Percentiles rank a stretch among this genome's conserved stretches.
phyloP scores from a whole-genome alignment of 2,797 vertebrate genomes.

The Sphaeramia orbicularis region DNA sequence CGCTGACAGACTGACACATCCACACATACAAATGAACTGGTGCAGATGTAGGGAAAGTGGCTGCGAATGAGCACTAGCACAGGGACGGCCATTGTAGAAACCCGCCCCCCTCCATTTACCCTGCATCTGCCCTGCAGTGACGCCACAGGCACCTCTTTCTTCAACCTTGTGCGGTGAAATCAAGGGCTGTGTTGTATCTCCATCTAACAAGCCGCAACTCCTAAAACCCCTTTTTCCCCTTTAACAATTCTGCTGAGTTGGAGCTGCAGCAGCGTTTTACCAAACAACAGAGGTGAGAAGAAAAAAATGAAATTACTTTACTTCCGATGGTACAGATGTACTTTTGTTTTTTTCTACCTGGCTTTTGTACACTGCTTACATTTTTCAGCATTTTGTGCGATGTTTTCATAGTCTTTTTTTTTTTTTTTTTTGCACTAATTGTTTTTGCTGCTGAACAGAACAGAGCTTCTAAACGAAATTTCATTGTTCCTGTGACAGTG shows the following conservation, averaged over 20 bases:
- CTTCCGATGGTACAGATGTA: no score
- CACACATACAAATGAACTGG: conserved; percentile 25
- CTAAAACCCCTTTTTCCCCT: not conserved
- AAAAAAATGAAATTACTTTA: no score
- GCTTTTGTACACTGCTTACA: no score
- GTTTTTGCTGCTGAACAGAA: no score
- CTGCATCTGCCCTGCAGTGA: conserved; percentile 36
- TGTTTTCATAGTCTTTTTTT: no score
- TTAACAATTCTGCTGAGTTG: conserved; percentile 9
- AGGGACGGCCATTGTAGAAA: conserved; percentile 23
- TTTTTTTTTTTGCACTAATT: no score
- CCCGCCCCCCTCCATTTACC: conserved; percentile 28
- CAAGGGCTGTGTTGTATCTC: conserved; percentile 46
- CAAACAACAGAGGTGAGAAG: not conserved
- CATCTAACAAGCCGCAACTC: not conserved
- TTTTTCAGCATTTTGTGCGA: no score
- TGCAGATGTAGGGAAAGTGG: conserved; percentile 43
- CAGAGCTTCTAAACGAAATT: no score
- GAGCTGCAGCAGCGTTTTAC: conserved; percentile 16
- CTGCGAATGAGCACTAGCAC: conserved; percentile 8
- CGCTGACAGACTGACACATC: conserved; percentile 18
- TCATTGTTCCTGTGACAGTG: no score
- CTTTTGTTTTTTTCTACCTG: no score
- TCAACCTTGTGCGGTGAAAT: conserved; percentile 16
- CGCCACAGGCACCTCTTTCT: conserved; percentile 45